Evolutionary conservation across 1,140 invertebrate species (phyloP), one percentile per base, ranked within the genome.

Genomic region (Paralvinella palmiformis): DNA sequence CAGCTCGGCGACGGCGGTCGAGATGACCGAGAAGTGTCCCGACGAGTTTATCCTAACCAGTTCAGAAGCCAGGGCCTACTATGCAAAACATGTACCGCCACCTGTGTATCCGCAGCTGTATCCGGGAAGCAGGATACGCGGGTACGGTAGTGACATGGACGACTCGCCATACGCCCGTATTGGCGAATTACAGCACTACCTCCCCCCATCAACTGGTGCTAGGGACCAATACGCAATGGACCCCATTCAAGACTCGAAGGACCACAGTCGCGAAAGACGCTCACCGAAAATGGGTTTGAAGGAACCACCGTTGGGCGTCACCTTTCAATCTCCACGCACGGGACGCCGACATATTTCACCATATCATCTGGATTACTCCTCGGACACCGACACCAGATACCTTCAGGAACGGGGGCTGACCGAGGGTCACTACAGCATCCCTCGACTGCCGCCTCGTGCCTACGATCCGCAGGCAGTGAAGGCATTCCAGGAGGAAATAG

Each of bases 21-120:
- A 94, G 72, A 84, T 93, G 68, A 85, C 90, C 41, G 91, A 94
- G 69, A 92, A 94, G 71, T 89, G 91, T 71, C 86, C 83, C 35
- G 75, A 79, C 67, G 86, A 87, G 66, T 79, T 75, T 53, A 74
- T 77, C 61, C 73, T 62, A 68, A 27, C 62, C 67, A 17, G 71
- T 56, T 33, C 66, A 68, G 57, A 63, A 37, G 59, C 64, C n/a
- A 60, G 56, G 35, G 35, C 66, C 63, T 67, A 48, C 31, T 50
- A 45, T 10, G 15, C 24, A 17, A 36, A 22, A 56, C 20, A 53
- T 7, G 7, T 22, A 22, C 13, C 50, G 10, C 37, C 37, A n/a
- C 50, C 50, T 27, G 50, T 7, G 10, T 53, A 53, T 22, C 13
- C 7, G 10, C 50, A 41, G 37, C 45, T n/a, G 45, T 4, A 29